Base-by-base conservation (phyloP, 1,140 invertebrate species). In the Tachypleus tridentatus region DNA sequence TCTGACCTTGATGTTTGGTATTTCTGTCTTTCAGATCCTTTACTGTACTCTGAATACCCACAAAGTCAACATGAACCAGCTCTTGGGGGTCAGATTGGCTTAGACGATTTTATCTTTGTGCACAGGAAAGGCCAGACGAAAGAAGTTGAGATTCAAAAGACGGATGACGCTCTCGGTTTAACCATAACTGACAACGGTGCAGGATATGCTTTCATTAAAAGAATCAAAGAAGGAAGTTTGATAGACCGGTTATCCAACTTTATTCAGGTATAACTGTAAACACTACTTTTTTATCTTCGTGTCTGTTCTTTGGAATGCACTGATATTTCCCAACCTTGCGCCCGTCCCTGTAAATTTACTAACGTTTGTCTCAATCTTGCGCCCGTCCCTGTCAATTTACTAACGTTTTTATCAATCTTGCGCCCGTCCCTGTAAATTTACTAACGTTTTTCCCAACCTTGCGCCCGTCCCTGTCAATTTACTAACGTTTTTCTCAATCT, bases 31-130 rank as follows among this genome's bases (percentile, higher is more conserved):
- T 73, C 83, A 97, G 88, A 97, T 99, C 72, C 78, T 99, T 56
- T 99, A 96, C 77, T 98, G 95, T 76, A 99, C 96, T 3, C 79
- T 98, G 60, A 98, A 99, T 76, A 97, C 95, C 56, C 91, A 96
- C 78, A 97, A 97, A 80, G 84, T 93, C 49, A 94, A 98, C 73
- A 98, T 98, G 95, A 86, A 85, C 50, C 87, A 89, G 74, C 79
- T 99, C 49, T 80, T 99, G 50, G 93, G 93, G 91, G 92, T 9
- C 94, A 97, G 81, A 96, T 99, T 69, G 93, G 93, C 52, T 81
- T 98, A 70, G 92, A 97, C 75, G 96, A 98, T 77, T 97, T 98
- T 74, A 98, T 98, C 78, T 98, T 97, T 77, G 95, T 91, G 69
- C 96, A 99, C 77, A 83, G 87, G 75, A 95, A 93, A 86, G 95